phyloP scores from a whole-genome alignment of 2,113 vertebrate species.

The Alligator mississippiensis region DNA sequence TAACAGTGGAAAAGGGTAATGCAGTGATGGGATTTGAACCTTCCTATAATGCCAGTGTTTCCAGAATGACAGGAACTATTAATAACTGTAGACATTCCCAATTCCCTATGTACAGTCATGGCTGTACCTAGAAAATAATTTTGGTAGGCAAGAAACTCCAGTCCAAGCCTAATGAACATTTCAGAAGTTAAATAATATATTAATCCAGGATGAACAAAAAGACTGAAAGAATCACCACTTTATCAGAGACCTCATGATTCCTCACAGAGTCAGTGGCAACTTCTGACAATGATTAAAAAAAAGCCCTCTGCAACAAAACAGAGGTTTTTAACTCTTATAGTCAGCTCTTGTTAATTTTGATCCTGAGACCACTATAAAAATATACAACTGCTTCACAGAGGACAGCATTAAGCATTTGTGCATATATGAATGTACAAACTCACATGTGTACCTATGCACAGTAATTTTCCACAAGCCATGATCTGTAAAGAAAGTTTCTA shows the following conservation, averaged over 20 bases:
- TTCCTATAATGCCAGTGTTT: slow-evolving; percentile 13
- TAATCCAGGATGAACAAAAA: neutral
- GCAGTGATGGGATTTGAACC: neutral
- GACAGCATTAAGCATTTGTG: neutral
- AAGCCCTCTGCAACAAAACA: neutral
- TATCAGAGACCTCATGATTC: neutral
- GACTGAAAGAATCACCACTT: neutral
- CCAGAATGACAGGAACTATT: neutral
- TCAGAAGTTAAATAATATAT: neutral
- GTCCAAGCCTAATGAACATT: neutral
- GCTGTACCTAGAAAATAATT: neutral
- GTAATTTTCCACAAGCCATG: slow-evolving; percentile 41
- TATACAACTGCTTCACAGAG: neutral
- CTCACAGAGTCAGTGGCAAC: neutral
- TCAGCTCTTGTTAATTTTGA: neutral
- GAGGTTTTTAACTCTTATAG: neutral
- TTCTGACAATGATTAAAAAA: neutral
- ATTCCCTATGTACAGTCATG: neutral
- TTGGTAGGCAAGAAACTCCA: neutral
- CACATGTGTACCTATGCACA: neutral
- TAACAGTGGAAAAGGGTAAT: neutral
- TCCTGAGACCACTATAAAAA: neutral
- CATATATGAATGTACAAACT: neutral
- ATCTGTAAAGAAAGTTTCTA: slow-evolving; percentile 37
- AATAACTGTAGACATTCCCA: neutral